Percentiles rank a stretch among this genome's conserved stretches.
Evolutionary conservation across 1,140 invertebrate genomes (phyloP).

Genomic region (Hyles vespertilio): DNA sequence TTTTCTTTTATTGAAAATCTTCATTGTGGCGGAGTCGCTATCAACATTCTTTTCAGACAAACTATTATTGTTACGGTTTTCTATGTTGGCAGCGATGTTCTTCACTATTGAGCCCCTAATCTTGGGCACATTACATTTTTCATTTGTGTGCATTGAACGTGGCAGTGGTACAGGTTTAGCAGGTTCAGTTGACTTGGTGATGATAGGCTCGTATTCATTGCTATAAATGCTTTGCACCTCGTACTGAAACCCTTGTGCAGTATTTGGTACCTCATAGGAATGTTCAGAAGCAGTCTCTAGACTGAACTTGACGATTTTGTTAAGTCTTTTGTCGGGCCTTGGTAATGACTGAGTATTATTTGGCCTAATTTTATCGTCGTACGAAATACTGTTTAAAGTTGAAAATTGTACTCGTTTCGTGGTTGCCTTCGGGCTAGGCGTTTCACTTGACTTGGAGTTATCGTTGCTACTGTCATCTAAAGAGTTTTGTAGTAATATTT

Average conservation of each 20-base stretch:
- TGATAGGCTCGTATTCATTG: slow-evolving; percentile 79
- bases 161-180: slow-evolving; percentile 49
- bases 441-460: slow-evolving; percentile 67
- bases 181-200: slow-evolving; percentile 72
- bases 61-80: slow-evolving; percentile 75
- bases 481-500: slow-evolving; percentile 81
- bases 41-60: slow-evolving; percentile 41
- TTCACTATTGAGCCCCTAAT: slow-evolving; percentile 71
- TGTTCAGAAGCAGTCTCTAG: slow-evolving; percentile 73
- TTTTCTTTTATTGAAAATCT: slow-evolving; percentile 75
- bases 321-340: slow-evolving; percentile 57
- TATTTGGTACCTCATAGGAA: slow-evolving; percentile 72
- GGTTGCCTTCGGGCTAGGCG: slow-evolving; percentile 66
- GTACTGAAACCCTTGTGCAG: slow-evolving; percentile 74
- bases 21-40: slow-evolving; percentile 57
- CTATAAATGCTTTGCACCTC: slow-evolving; percentile 80
- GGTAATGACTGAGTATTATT: slow-evolving; percentile 57
- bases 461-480: slow-evolving; percentile 73
- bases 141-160: slow-evolving; percentile 33
- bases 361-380: slow-evolving; percentile 66
- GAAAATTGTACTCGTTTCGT: slow-evolving; percentile 74
- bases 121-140: slow-evolving; percentile 51
- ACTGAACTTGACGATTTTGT: slow-evolving; percentile 75
- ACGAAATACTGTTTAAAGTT: slow-evolving; percentile 73
- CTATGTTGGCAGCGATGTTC: slow-evolving; percentile 78